Evolutionary conservation across 1,140 invertebrate species (phyloP), one percentile per base, ranked within the genome.

Genomic region (Drosophila kohkoa): DNA sequence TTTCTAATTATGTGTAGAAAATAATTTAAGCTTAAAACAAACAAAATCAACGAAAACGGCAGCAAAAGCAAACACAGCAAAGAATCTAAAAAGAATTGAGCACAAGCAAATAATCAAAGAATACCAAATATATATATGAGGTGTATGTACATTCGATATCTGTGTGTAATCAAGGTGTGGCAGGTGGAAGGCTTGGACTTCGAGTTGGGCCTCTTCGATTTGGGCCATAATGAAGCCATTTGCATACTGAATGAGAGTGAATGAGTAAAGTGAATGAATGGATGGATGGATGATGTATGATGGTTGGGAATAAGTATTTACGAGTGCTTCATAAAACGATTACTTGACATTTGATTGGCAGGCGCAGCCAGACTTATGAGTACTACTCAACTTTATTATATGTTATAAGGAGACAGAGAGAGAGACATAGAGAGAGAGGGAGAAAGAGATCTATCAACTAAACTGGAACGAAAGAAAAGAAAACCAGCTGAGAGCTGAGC

Each of bases 1-100:
- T 82, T 80, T 89, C 79, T 81, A 74, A 77, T 70, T 62, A 81
- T 77, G 63, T 71, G 60, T 72, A 63, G 70, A 77, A 77, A 77
- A 74, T 64, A 67, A 74, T 74, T 74, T 74, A 51, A 68, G 75
- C 75, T 77, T 77, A 77, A 77, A 77, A 68, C 75, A 77, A 77
- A 77, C 70, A 80, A 70, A 75, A 66, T 54, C 58, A 67, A 69
- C 38, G 30, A 65, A 25, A 25, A 70, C 11, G 43, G 6, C 58
- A 67, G 51, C n/a, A 49, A 58, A 63, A 60, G 60, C 15, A 51
- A 60, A 75, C 30, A 25, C 35, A 55, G 30, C 28, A 38, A 25
- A 59, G 35, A 52, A 68, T 10, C 16, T 48, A 45, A 66, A 59
- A 48, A 49, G 60, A 81, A 86, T 72, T 41, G 78, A 64, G 60